These are phyloP conservation scores for Ochotona princeps DNA, from an alignment of 2,113 vertebrate species.

Conservation along the genomic window DNA sequence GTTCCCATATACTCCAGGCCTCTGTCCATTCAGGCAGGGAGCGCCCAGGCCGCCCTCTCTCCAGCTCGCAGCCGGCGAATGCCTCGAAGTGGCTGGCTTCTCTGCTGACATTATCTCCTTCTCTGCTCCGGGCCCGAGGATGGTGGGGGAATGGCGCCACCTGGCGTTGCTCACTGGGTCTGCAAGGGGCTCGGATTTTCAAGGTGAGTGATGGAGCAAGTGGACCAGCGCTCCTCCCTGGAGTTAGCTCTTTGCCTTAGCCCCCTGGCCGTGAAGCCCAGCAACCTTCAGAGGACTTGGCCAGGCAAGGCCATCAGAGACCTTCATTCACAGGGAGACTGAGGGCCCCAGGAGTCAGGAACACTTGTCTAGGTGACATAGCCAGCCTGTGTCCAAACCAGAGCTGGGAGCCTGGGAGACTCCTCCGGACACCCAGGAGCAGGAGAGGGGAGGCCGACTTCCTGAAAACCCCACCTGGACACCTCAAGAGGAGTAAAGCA, in stretches of 20 bases:
- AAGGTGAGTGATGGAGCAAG: background rate
- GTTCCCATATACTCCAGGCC: fast-evolving
- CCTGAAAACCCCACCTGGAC: too few species aligned
- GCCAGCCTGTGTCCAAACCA: too few species aligned
- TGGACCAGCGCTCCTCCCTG: fast-evolving
- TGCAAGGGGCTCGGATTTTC: background rate
- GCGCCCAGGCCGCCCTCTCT: background rate
- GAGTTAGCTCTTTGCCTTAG: background rate
- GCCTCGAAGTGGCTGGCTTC: too few species aligned
- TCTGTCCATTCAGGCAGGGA: too few species aligned
- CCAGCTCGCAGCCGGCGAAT: too few species aligned
- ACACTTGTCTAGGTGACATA: background rate
- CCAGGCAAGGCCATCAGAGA: background rate
- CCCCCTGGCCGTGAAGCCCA: background rate
- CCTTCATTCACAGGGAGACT: background rate
- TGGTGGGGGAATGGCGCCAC: background rate
- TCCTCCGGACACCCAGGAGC: too few species aligned
- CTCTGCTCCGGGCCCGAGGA: background rate
- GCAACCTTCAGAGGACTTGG: background rate
- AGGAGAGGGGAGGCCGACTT: too few species aligned
- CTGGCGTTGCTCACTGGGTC: background rate
- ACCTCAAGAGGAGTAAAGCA: too few species aligned
- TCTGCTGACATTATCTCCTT: fast-evolving
- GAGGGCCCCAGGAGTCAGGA: background rate
- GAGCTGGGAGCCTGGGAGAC: too few species aligned